A percentile compares a stretch with the other conserved stretches of the same genome.
These are phyloP conservation scores for Eulemur mongoz DNA, from an alignment of 2,797 vertebrate genomes.

Conservation along the genomic window DNA sequence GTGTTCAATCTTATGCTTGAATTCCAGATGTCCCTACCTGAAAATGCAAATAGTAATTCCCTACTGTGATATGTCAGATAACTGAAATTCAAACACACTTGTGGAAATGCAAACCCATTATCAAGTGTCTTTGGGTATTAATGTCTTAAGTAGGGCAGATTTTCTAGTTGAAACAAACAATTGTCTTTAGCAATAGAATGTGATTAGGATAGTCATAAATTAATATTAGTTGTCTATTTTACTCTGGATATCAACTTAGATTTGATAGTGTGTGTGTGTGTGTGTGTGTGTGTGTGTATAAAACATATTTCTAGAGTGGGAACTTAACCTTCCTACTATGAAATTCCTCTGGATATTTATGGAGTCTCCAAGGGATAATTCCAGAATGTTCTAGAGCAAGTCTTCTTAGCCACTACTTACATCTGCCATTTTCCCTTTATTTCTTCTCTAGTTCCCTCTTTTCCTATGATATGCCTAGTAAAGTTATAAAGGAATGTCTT, in stretches of 20 bases:
- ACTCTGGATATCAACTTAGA: background rate
- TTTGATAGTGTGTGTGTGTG: background rate
- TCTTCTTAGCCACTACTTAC: background rate
- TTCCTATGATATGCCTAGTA: background rate
- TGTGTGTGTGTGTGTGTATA: background rate
- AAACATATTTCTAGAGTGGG: constrained; percentile 2
- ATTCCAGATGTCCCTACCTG: constrained; percentile 75
- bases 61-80: constrained; percentile 59
- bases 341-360: background rate
- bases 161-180: constrained; percentile 59
- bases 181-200: constrained; percentile 34
- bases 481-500: background rate
- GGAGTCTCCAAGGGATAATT: background rate
- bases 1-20: constrained; percentile 69
- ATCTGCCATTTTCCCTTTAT: background rate
- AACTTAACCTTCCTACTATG: background rate
- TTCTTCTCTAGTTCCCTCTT: background rate
- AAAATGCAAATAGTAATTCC: constrained; percentile 67
- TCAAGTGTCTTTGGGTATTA: constrained; percentile 45
- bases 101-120: constrained; percentile 66
- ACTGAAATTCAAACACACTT: constrained; percentile 59
- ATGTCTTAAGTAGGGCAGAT: constrained; percentile 34
- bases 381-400: background rate
- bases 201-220: constrained; percentile 57
- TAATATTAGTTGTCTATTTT: constrained; percentile 36